Evolutionary conservation across 1,140 invertebrate genomes (phyloP), one percentile per base, ranked within the genome.

Genomic region (Penaeus indicus): DNA sequence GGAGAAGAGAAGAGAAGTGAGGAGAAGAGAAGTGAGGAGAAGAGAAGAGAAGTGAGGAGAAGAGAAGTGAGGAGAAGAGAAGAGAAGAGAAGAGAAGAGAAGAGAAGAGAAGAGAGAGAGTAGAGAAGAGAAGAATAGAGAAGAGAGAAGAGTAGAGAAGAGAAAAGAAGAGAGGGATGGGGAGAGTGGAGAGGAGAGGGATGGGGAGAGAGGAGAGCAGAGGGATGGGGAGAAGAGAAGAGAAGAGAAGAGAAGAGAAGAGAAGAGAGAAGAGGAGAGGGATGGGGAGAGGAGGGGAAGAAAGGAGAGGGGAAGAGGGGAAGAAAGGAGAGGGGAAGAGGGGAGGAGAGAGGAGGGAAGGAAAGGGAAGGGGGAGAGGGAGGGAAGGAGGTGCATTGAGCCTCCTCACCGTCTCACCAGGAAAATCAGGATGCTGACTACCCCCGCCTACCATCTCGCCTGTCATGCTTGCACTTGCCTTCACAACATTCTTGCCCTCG

Each of bases 101-200:
- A 38, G 69, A 69, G 60, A 5, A 64, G n/a, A 25, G 22, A n/a
- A 13, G 67, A 81, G 79, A 81, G 38, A 81, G 21, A 81, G 61
- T n/a, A 27, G 27, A 27, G 60, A 18, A 67, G 27, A 69, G 47
- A 27, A 42, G 3, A 42, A 54, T 27, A 25, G 7, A 64, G 10
- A 19, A 22, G 10, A 11, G 21, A 11, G 67, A 18, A 54, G 25
- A 81, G 54, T 16, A 42, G 60, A 25, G 60, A 16, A 81, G 25
- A 60, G 54, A 25, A 19, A 18, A 16, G 60, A n/a, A 81, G 47
- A 13, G 7, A 10, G 42, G 10, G 42, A 10, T 3, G 10, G 42
- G 10, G 10, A 10, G 47, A 13, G 47, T 3, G 11, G 47, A 13
- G 47, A 47, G 11, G 47, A 13, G 19, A 79, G 13, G 42, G 25